Evolutionary conservation across 92 coral and sea anemone genomes (phyloP).

Genomic region (Isaurus tuberculatus): DNA sequence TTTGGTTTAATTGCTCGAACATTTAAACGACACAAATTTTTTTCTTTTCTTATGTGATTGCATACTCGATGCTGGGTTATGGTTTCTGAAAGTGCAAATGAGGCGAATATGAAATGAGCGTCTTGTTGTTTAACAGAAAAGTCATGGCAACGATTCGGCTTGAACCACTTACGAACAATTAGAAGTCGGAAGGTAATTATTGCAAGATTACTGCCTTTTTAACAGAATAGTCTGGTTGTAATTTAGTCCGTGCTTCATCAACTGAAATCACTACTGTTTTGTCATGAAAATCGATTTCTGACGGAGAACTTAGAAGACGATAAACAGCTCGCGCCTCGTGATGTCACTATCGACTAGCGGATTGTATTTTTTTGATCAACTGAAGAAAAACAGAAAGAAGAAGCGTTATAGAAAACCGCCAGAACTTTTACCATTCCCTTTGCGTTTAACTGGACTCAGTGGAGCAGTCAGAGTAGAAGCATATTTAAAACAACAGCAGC

Average conservation of each 20-base stretch:
- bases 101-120: slow-evolving; percentile 9
- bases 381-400: slow-evolving; percentile 57
- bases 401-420: slow-evolving; percentile 91
- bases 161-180: slow-evolving; percentile 45
- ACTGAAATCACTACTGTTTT: not conserved
- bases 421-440: slow-evolving; percentile 91
- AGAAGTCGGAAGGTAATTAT: slow-evolving; percentile 31
- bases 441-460: slow-evolving; percentile 94
- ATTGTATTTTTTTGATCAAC: slow-evolving; percentile 86
- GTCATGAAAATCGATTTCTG: not conserved
- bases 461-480: slow-evolving; percentile 99
- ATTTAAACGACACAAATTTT: too few species aligned
- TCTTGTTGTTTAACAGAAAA: slow-evolving; percentile 27
- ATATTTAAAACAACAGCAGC: slow-evolving; percentile 89
- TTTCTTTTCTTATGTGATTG: too few species aligned
- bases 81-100: slow-evolving; percentile 25
- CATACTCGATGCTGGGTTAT: too few species aligned
- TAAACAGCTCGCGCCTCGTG: slow-evolving; percentile 59
- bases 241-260: not conserved
- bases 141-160: slow-evolving; percentile 27
- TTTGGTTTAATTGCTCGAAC: too few species aligned
- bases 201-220: not conserved
- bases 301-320: not conserved
- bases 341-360: slow-evolving; percentile 68
- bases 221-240: not conserved